Evolutionary conservation across 1,140 invertebrate species (phyloP).

Genomic region (Cyclina sinensis): DNA sequence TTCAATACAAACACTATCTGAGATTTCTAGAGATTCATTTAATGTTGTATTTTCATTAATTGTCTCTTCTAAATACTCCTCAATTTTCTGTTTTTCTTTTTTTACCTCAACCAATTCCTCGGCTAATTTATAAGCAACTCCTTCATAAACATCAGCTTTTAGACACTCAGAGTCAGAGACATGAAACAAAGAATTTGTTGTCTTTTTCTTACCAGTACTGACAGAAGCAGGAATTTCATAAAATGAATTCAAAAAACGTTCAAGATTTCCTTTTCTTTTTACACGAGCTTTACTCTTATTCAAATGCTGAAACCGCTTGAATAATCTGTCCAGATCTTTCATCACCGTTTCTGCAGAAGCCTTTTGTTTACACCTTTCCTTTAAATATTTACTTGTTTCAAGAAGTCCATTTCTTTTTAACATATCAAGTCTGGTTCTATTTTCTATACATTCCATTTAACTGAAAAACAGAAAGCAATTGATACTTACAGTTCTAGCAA

Average conservation of each 20-base stretch:
- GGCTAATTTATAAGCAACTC: background rate
- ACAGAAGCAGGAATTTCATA: background rate
- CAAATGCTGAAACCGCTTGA: no score
- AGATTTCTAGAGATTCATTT: background rate
- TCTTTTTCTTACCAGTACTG: background rate
- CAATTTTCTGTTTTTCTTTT: background rate
- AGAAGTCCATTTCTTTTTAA: no score
- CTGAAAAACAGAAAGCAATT: no score
- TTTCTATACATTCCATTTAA: no score
- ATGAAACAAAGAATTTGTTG: background rate
- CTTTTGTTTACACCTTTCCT: no score
- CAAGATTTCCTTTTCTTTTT: constrained; percentile 15
- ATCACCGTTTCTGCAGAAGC: no score
- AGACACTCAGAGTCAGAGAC: no score
- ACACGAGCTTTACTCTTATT: constrained; percentile 13
- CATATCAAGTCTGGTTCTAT: no score
- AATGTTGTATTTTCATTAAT: background rate
- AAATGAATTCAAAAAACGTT: background rate
- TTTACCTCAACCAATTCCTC: background rate
- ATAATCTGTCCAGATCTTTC: no score
- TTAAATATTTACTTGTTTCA: no score
- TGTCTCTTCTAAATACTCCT: background rate
- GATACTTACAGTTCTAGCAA: no score
- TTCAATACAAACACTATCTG: background rate
- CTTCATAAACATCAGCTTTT: background rate